Percentiles rank a stretch among this genome's conserved stretches.
phyloP scores from a whole-genome alignment of 92 coral and sea anemone genomes.

The Porites divaricata region DNA sequence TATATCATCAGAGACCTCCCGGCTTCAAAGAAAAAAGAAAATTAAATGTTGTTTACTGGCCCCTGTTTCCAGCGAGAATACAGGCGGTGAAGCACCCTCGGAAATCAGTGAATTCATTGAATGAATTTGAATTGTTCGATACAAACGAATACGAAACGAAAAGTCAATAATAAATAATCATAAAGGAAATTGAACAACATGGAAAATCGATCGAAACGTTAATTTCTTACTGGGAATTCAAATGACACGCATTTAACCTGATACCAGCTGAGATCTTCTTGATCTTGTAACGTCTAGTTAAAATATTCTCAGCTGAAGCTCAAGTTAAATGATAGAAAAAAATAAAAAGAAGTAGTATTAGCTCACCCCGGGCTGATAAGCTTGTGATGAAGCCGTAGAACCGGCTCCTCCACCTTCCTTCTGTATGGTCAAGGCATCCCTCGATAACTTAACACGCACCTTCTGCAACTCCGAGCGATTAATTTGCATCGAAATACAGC shows the following conservation, averaged over 20 bases:
- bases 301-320: neutral
- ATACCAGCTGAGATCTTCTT: neutral
- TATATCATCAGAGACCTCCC: neutral
- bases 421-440: conserved; percentile 89
- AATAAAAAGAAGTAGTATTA: neutral
- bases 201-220: neutral
- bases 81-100: neutral
- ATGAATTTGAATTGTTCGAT: neutral
- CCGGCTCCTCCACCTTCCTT: conserved; percentile 66
- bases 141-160: neutral
- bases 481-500: conserved; percentile 92
- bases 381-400: conserved; percentile 22
- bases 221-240: neutral
- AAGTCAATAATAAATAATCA: neutral
- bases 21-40: neutral
- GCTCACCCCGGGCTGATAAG: conserved; percentile 39
- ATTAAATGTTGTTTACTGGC: neutral
- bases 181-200: neutral
- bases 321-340: conserved; percentile 1
- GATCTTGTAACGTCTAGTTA: neutral
- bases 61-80: neutral
- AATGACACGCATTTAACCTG: neutral
- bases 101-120: neutral
- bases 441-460: conserved; percentile 87
- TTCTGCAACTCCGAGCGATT: conserved; percentile 78